phyloP scores from a whole-genome alignment of 2,888 invertebrate species.

The Drosophila eohydei region DNA sequence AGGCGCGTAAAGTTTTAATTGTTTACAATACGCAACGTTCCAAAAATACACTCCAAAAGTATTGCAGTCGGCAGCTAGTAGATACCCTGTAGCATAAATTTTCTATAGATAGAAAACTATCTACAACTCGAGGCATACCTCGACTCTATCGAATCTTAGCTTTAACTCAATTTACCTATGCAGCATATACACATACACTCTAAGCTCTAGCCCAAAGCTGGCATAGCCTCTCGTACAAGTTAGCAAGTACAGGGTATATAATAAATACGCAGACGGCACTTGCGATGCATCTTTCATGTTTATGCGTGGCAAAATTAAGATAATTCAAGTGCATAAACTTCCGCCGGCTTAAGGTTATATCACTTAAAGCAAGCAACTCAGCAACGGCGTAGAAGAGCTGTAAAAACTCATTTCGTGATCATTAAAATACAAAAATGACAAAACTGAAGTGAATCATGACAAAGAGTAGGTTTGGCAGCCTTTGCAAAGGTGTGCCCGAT shows the following conservation, averaged over 20 bases:
- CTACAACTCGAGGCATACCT: too few relatives aligned
- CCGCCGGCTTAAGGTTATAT: background rate
- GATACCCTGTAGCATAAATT: background rate
- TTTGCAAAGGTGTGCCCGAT: background rate
- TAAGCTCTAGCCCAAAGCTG: background rate
- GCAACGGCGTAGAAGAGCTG: background rate
- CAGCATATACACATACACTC: background rate
- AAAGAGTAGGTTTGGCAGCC: background rate
- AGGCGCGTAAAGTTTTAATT: constrained; percentile 73
- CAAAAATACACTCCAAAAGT: constrained; percentile 34
- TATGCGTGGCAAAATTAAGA: constrained; percentile 17
- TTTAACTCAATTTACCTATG: too few relatives aligned
- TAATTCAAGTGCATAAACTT: constrained; percentile 1
- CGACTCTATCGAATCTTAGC: background rate
- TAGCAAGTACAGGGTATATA: background rate
- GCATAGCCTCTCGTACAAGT: background rate
- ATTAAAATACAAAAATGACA: background rate
- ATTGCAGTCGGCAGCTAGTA: background rate
- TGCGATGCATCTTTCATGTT: constrained; percentile 6
- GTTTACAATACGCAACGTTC: constrained; percentile 77
- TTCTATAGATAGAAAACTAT: too few relatives aligned
- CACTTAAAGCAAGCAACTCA: background rate
- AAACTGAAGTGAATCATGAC: background rate
- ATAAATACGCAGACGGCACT: background rate
- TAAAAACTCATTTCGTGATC: background rate